Evolutionary conservation across 2,888 invertebrate genomes (phyloP).

Genomic region (Melikaiella ostensackeni): DNA sequence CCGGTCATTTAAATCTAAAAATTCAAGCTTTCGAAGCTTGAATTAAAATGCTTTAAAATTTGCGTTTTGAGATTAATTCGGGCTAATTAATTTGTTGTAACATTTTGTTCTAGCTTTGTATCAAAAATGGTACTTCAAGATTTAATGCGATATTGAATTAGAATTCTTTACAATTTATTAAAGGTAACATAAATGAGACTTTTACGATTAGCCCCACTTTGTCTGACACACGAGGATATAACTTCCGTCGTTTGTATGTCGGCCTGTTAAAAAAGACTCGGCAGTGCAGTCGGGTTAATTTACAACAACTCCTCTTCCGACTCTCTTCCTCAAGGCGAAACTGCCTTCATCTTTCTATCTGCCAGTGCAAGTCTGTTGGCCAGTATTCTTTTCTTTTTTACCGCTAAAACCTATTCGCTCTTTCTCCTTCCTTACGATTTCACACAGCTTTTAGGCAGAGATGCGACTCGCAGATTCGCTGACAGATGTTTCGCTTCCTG

Average conservation of each 20-base stretch:
- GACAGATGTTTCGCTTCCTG: slow-evolving; percentile 66
- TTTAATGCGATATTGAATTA: neutral
- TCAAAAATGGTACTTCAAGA: no score
- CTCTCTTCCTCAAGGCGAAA: slow-evolving; percentile 16
- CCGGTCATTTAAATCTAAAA: no score
- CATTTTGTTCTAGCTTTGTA: no score
- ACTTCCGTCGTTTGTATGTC: slow-evolving; percentile 13
- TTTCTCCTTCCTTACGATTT: slow-evolving; percentile 20
- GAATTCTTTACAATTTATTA: neutral
- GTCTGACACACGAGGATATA: slow-evolving; percentile 1
- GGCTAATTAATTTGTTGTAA: no score
- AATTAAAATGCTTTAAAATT: no score
- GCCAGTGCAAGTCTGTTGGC: slow-evolving; percentile 51
- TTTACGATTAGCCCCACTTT: neutral
- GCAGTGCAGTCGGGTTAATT: slow-evolving; percentile 17
- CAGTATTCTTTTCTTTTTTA: slow-evolving; percentile 46
- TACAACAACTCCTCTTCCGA: slow-evolving; percentile 27
- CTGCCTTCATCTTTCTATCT: slow-evolving; percentile 51
- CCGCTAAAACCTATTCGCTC: slow-evolving; percentile 25
- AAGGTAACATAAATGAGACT: slow-evolving; percentile 2
- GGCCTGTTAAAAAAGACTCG: slow-evolving; percentile 18
- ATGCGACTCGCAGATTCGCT: slow-evolving; percentile 64
- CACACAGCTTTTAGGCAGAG: slow-evolving; percentile 48
- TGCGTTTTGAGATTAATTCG: no score
- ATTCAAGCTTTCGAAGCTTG: no score